phyloP scores from a whole-genome alignment of 1,140 invertebrate genomes.

The Glomeris maerens region DNA sequence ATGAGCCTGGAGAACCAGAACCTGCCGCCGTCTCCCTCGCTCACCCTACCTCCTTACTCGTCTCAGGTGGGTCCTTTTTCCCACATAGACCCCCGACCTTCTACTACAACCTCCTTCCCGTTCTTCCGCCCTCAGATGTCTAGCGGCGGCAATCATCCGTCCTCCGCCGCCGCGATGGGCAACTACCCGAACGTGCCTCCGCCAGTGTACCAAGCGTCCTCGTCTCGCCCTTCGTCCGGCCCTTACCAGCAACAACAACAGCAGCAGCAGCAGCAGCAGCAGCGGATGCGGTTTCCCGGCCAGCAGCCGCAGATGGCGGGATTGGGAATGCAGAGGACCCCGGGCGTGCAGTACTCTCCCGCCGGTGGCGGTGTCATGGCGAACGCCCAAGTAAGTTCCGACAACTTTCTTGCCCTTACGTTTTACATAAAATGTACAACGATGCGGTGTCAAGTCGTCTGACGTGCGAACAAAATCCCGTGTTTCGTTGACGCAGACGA shows the following conservation, averaged over 20 bases:
- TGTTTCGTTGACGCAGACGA: too few species aligned
- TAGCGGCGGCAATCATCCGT: too few species aligned
- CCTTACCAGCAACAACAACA: slow-evolving; percentile 18
- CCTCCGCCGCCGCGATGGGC: slow-evolving; percentile 4
- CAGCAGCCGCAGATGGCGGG: slow-evolving; percentile 22
- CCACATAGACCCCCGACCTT: too few species aligned
- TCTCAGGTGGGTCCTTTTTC: too few species aligned
- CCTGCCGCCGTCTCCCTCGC: slow-evolving; percentile 12
- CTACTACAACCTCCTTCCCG: too few species aligned
- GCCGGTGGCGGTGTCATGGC: slow-evolving; percentile 1
- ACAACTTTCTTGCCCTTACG: too few species aligned
- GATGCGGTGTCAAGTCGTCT: too few species aligned
- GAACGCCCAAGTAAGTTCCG: too few species aligned
- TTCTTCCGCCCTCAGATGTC: too few species aligned
- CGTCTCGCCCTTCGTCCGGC: slow-evolving; percentile 14
- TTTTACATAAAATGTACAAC: too few species aligned
- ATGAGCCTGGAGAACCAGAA: slow-evolving; percentile 61
- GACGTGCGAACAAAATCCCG: too few species aligned
- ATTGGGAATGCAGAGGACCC: slow-evolving; percentile 13
- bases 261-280: slow-evolving; percentile 18
- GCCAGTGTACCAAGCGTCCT: slow-evolving; percentile 24
- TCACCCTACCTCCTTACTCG: neutral
- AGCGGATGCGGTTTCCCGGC: slow-evolving; percentile 17
- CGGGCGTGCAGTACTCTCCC: slow-evolving; percentile 20
- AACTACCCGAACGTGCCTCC: slow-evolving; percentile 13